phyloP scores from a whole-genome alignment of 2,797 vertebrate species.

The Cyclura pinguis region DNA sequence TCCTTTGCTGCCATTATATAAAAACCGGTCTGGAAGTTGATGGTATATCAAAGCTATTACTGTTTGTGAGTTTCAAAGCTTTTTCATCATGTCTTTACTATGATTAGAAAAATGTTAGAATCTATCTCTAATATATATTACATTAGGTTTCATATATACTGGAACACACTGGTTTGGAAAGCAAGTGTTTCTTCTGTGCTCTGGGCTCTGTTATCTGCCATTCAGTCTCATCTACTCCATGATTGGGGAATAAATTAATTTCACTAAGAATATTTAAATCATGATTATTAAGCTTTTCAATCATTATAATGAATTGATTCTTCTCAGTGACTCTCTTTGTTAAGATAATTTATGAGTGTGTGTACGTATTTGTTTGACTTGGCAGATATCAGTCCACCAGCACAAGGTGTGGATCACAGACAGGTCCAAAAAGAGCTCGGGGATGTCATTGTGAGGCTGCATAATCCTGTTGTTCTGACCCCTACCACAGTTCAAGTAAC shows the following conservation, averaged over 20 bases:
- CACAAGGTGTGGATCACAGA: conserved; percentile 97
- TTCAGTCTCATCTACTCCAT: neutral
- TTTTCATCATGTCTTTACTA: neutral
- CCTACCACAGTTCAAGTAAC: conserved; percentile 96
- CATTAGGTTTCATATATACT: conserved; percentile 15
- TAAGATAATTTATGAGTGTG: conserved; percentile 23
- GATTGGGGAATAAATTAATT: neutral
- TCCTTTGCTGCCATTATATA: conserved; percentile 50
- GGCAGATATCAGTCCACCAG: conserved; percentile 96
- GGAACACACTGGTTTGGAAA: neutral
- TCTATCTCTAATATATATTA: neutral
- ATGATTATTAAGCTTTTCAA: conserved; percentile 9
- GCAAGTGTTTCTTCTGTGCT: neutral
- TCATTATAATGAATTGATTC: conserved; percentile 31
- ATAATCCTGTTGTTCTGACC: conserved; percentile 93
- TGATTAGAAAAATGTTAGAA: conserved; percentile 27
- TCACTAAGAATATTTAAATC: conserved; percentile 13
- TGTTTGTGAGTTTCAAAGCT: conserved; percentile 32
- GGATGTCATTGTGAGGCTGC: conserved; percentile 93
- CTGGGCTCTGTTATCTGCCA: neutral
- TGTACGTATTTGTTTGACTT: conserved; percentile 26
- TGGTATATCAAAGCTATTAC: conserved; percentile 35
- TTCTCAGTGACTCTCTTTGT: conserved; percentile 1
- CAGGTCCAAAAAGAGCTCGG: conserved; percentile 98
- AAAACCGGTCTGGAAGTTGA: conserved; percentile 35